phyloP scores from a whole-genome alignment of 1,140 invertebrate genomes.

The Rhopalosiphum padi region DNA sequence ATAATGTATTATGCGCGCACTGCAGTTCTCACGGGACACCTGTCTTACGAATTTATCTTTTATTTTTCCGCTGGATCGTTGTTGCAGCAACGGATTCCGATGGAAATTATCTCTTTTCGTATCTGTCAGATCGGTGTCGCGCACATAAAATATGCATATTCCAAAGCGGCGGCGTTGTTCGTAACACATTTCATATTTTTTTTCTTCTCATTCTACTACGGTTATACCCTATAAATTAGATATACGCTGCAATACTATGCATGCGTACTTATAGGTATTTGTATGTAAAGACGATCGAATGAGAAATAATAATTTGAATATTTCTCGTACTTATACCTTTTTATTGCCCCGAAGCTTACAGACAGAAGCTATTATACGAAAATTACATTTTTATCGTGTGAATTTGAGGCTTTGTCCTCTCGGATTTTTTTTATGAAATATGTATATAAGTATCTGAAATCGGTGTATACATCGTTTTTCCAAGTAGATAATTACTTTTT shows the following conservation, averaged over 20 bases:
- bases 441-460: not conserved
- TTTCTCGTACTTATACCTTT: slow-evolving; percentile 6
- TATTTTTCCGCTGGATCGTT: slow-evolving; percentile 53
- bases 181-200: slow-evolving; percentile 41
- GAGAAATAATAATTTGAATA: slow-evolving; percentile 50
- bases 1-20: slow-evolving; percentile 56
- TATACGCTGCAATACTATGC: slow-evolving; percentile 25
- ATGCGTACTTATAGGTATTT: not conserved
- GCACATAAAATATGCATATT: slow-evolving; percentile 55
- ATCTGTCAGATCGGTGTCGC: slow-evolving; percentile 58
- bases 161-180: slow-evolving; percentile 17
- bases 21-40: slow-evolving; percentile 55
- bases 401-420: slow-evolving; percentile 32
- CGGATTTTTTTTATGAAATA: not conserved
- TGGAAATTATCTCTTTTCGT: slow-evolving; percentile 57
- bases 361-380: slow-evolving; percentile 36
- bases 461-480: not conserved
- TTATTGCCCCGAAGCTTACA: slow-evolving; percentile 30
- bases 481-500: not conserved
- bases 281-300: slow-evolving; percentile 5
- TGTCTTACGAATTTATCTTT: slow-evolving; percentile 58
- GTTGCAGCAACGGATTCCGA: slow-evolving; percentile 35
- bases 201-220: not conserved
- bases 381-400: slow-evolving; percentile 53
- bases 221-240: slow-evolving; percentile 50